phyloP scores from a whole-genome alignment of 2,888 invertebrate genomes.

The Drosophila histrio region DNA sequence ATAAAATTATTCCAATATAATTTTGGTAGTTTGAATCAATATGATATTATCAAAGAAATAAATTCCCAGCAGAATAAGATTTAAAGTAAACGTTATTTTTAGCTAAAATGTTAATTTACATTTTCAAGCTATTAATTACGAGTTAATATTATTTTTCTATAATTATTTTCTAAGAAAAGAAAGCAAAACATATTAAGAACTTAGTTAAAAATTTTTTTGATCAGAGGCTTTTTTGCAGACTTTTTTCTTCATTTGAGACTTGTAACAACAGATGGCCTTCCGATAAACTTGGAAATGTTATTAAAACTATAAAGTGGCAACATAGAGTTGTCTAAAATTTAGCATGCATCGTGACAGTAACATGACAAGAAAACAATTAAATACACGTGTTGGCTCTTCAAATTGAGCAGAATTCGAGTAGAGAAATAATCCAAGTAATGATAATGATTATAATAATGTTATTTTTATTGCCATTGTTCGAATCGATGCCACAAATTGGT shows the following conservation, averaged over 20 bases:
- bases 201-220: too few species aligned
- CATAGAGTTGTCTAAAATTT: not conserved
- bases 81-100: too few species aligned
- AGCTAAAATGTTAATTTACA: too few species aligned
- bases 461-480: slow-evolving; percentile 50
- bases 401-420: slow-evolving; percentile 7
- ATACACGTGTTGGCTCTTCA: slow-evolving; percentile 22
- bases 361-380: slow-evolving; percentile 24
- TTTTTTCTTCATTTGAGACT: not conserved
- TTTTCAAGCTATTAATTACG: too few species aligned
- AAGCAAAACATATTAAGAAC: too few species aligned
- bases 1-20: too few species aligned
- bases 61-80: too few species aligned
- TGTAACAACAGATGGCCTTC: not conserved
- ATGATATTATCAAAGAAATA: too few species aligned
- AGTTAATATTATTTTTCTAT: too few species aligned
- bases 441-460: slow-evolving; percentile 27
- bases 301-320: not conserved
- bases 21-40: too few species aligned
- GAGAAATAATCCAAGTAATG: slow-evolving; percentile 30
- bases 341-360: not conserved
- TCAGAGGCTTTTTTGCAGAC: not conserved
- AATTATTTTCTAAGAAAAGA: too few species aligned
- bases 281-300: not conserved
- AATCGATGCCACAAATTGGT: slow-evolving; percentile 61